Percentiles rank a stretch among this genome's conserved stretches.
Evolutionary conservation across 1,140 invertebrate genomes (phyloP).

Genomic region (Drosophila azteca): DNA sequence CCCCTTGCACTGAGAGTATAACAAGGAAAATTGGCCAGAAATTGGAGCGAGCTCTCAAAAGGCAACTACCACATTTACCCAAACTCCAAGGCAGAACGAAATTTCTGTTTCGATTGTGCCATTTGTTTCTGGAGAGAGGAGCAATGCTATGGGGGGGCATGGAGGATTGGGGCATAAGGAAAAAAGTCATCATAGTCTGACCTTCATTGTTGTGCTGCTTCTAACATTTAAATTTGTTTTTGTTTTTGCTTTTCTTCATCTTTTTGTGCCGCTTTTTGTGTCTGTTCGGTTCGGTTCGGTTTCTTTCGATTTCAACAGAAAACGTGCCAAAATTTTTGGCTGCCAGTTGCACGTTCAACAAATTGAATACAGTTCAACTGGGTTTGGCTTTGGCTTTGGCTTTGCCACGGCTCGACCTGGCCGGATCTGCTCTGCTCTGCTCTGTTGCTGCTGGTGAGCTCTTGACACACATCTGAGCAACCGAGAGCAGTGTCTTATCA

Average conservation of each 20-base stretch:
- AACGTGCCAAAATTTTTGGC: slow-evolving; percentile 69
- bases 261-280: slow-evolving; percentile 20
- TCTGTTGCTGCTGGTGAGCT: slow-evolving; percentile 5
- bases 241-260: slow-evolving; percentile 26
- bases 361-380: slow-evolving; percentile 72
- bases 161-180: slow-evolving; percentile 18
- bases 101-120: slow-evolving; percentile 29
- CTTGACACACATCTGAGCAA: slow-evolving; percentile 41
- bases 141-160: no score
- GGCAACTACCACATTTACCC: slow-evolving; percentile 52
- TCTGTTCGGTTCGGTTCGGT: slow-evolving; percentile 56
- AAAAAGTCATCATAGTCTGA: slow-evolving; percentile 59
- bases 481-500: slow-evolving; percentile 20
- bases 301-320: slow-evolving; percentile 74
- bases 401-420: slow-evolving; percentile 38
- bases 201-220: slow-evolving; percentile 70
- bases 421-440: slow-evolving; percentile 1
- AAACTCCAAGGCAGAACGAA: slow-evolving; percentile 55
- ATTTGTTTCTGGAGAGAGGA: slow-evolving; percentile 1
- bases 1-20: slow-evolving; percentile 2
- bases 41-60: slow-evolving; percentile 71
- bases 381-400: slow-evolving; percentile 38
- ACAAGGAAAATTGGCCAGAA: slow-evolving; percentile 62
- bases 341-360: slow-evolving; percentile 69
- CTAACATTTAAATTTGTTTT: slow-evolving; percentile 78